Evolutionary conservation across 2,113 vertebrate genomes (phyloP), one percentile per base, ranked within the genome.

Genomic region (Meriones unguiculatus): DNA sequence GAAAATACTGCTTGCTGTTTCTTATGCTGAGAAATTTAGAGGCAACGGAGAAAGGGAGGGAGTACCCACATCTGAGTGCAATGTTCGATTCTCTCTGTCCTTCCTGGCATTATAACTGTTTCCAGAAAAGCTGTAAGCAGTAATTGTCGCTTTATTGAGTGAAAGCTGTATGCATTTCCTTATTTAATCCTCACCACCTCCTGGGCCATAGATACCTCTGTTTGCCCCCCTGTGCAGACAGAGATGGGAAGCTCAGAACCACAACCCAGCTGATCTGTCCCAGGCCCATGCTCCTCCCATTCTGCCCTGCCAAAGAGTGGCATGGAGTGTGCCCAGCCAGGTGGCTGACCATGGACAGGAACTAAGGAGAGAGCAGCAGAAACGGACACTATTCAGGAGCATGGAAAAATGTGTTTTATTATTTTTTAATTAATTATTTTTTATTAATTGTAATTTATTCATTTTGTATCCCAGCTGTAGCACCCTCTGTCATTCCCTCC

Each of bases 291-390:
- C n/a, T 76, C 54, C 75, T 78, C 54, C n/a, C 5, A 0, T 1
- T 0, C 3, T 52, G 35, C 38, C 64, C 41, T 5, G 41, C 28
- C 24, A 1, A 0, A 9, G 28, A 54, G 72, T 38, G 4, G 41
- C 20, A 3, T 18, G 67, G 28, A 13, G 17, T 8, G 38, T 54
- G 52, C 28, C 59, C 18, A 59, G 41, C 1, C 0, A 52, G 46
- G 30, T 32, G 64, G 2, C 0, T 69, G 2, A 57, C 50, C 46
- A 14, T 22, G n/a, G 4, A 28, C 7, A 14, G 54, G 67, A 38
- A 32, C n/a, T 54, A 28, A n/a, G 46, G 32, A 84, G 50, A 65
- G 15, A 73, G 7, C 0, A 0, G 24, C 25, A 67, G 69, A 54
- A 17, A 91, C 77, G 24, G 30, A 46, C 46, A 46, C 46, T 52